These are phyloP conservation scores for Palythoa grandiflora DNA, from an alignment of 92 coral and sea anemone species.

Conservation along the genomic window DNA sequence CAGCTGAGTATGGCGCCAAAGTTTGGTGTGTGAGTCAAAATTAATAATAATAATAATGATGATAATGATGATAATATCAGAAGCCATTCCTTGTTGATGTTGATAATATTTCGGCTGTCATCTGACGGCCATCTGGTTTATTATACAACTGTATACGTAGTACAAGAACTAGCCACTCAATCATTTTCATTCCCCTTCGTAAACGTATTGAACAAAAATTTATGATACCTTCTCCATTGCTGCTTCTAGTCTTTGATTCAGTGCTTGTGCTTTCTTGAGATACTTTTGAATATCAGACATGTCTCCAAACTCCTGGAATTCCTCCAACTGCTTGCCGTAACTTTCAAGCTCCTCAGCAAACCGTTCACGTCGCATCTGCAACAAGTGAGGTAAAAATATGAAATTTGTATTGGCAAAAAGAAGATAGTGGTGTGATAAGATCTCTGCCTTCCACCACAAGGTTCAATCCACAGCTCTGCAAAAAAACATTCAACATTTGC, in stretches of 20 bases:
- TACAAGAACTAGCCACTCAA: not conserved
- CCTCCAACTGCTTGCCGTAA: conserved; percentile 94
- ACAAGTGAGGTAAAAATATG: not conserved
- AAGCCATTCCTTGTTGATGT: no score
- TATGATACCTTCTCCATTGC: conserved; percentile 90
- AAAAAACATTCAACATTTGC: no score
- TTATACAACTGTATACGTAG: no score
- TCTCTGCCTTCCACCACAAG: not conserved
- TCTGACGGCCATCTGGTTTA: no score
- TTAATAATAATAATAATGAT: no score
- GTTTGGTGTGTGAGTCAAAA: not conserved
- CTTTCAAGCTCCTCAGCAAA: conserved; percentile 97
- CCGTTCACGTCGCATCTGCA: conserved; percentile 97
- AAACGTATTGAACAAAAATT: not conserved
- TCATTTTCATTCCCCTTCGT: not conserved
- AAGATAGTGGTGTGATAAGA: no score
- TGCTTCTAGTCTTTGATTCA: conserved; percentile 88
- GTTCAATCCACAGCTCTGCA: not conserved
- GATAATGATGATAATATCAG: no score
- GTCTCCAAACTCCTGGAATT: conserved; percentile 96
- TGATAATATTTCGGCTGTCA: no score
- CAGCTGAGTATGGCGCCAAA: not conserved
- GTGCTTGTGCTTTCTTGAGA: conserved; percentile 96
- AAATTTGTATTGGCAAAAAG: not conserved
- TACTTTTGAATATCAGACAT: conserved; percentile 94